Conservation (phyloP, 2,797 vertebrate genomes). For the Erethizon dorsatum region DNA sequence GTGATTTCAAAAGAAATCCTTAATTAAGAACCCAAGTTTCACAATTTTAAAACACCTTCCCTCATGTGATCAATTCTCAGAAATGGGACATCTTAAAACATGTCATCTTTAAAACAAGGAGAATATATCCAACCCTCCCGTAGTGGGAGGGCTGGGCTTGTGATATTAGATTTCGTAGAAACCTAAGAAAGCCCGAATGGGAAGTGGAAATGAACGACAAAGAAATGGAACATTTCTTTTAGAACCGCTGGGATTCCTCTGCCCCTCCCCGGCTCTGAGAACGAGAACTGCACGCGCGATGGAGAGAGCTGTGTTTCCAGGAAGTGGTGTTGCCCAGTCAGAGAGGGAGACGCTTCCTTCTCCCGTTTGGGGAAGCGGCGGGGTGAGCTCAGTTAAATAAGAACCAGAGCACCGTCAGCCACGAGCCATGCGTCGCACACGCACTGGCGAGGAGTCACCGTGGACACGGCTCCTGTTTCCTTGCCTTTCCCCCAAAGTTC, state of each 20-base stretch:
- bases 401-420: constrained; percentile 79
- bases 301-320: constrained; percentile 74
- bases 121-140: constrained; percentile 74
- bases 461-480: constrained; percentile 77
- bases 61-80: constrained; percentile 61
- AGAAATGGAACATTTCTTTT: constrained; percentile 49
- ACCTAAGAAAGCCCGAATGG: constrained; percentile 49
- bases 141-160: background rate
- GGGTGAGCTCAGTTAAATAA: constrained; percentile 63
- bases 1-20: constrained; percentile 84
- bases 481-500: constrained; percentile 83
- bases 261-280: constrained; percentile 50
- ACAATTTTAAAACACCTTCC: constrained; percentile 77
- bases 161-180: constrained; percentile 72
- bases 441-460: constrained; percentile 51
- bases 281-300: constrained; percentile 76
- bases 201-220: constrained; percentile 18
- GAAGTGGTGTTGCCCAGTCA: constrained; percentile 84
- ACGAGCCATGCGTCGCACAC: constrained; percentile 83
- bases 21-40: constrained; percentile 83
- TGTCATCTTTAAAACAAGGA: constrained; percentile 80
- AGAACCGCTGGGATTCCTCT: background rate
- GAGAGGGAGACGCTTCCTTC: constrained; percentile 87
- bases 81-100: constrained; percentile 81
- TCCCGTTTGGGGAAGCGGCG: constrained; percentile 73